Base-by-base conservation (phyloP, 2,113 vertebrate genomes). In the Pteruthius melanotis region DNA sequence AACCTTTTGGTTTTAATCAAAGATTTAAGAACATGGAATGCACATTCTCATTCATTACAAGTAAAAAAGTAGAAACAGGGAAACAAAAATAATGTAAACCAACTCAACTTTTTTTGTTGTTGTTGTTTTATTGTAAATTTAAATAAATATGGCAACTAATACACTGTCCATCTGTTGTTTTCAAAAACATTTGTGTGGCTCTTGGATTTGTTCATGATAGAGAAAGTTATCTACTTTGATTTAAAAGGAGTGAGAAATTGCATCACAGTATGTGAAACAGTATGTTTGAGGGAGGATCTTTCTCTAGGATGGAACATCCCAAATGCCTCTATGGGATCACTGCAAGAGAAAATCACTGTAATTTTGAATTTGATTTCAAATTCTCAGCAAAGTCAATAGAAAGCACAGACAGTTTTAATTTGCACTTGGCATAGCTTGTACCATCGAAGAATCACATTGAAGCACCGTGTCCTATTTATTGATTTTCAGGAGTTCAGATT, bases 331-430 rank as follows among this genome's bases (percentile, higher is more conserved):
- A 65, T 21, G 17, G 3, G 3, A 60, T 15, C 24, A 47, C 6
- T 66, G 30, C 16, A 68, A 49, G 37, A 45, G 40, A 77, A 87
- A 66, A 78, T 23, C 1, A 61, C 27, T 57, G 27, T 8, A 65
- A 61, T 49, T 87, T n/a, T 93, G 37, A 74, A 63, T 93, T 91
- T 40, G 3, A 44, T 77, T 87, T 84, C 28, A 66, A 65, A 77
- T 87, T 89, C 49, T 57, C 60, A 65, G 28, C 40, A 26, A 68
- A 60, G 17, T 31, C 42, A 66, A 19, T 24, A 74, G 50, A 81
- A 87, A 65, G 9, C 7, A 69, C 6, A 50, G 7, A 44, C 31
- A 47, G 27, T 33, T 89, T 87, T 77, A 45, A 60, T 86, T 89
- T 83, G 40, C 27, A 40, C 19, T 87, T 74, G 15, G 19, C 45